These are phyloP conservation scores for Chaenocephalus aceratus DNA, from an alignment of 2,113 vertebrate species.

Conservation along the genomic window DNA sequence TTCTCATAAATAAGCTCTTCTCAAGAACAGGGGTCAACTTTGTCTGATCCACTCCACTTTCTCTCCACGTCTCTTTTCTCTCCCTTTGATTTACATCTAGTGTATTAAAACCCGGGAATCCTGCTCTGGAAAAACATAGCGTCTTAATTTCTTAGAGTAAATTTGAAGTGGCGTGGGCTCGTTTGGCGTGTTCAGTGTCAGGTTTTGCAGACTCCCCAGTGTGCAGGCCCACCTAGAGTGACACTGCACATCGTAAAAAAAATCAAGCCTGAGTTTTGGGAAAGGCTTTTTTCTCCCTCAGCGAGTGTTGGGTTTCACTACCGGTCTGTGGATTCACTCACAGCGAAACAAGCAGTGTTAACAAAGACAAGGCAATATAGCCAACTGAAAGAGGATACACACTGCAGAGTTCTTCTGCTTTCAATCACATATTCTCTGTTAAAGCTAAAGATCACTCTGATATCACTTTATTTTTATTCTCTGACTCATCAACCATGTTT, in stretches of 20 bases:
- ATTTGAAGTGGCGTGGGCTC: slow-evolving; percentile 67
- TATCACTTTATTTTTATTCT: slow-evolving; percentile 34
- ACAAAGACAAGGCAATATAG: slow-evolving; percentile 75
- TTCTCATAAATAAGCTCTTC: slow-evolving; percentile 74
- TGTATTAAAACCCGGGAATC: slow-evolving; percentile 59
- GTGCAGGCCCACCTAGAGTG: slow-evolving; percentile 79
- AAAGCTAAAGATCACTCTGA: neutral
- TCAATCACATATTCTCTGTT: slow-evolving; percentile 47
- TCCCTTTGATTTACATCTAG: slow-evolving; percentile 71
- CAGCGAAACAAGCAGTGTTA: slow-evolving; percentile 60
- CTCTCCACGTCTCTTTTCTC: slow-evolving; percentile 43
- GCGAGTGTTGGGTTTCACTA: slow-evolving; percentile 79
- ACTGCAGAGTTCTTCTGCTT: slow-evolving; percentile 49
- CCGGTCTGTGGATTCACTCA: slow-evolving; percentile 67
- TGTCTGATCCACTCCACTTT: slow-evolving; percentile 52
- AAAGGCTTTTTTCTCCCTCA: slow-evolving; percentile 61
- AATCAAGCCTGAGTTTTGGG: slow-evolving; percentile 66
- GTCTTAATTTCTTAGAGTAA: slow-evolving; percentile 71
- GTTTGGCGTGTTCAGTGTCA: slow-evolving; percentile 74
- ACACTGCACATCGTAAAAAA: slow-evolving; percentile 79
- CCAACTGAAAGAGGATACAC: slow-evolving; percentile 67
- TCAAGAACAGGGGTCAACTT: slow-evolving; percentile 63
- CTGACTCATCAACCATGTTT: slow-evolving; percentile 27
- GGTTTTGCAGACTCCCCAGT: slow-evolving; percentile 76
- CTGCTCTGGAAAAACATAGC: slow-evolving; percentile 63